These are phyloP conservation scores for Ceratina japonica DNA, from an alignment of 1,140 invertebrate genomes.

Conservation along the genomic window DNA sequence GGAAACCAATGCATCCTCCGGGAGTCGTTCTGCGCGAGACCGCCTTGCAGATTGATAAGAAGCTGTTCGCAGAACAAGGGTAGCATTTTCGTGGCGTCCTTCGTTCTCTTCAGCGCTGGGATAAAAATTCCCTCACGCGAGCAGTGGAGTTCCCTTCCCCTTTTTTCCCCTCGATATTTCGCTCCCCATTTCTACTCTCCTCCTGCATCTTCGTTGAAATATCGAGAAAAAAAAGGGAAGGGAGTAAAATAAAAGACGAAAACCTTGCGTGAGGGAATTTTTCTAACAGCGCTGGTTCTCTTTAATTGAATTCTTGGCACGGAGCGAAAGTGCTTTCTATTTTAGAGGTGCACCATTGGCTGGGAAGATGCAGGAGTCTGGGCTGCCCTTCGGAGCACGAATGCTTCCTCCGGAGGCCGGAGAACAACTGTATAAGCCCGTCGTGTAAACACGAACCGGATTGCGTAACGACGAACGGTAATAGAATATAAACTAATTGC, in stretches of 20 bases:
- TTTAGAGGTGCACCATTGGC: constrained; percentile 63
- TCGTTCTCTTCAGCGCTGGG: too few species aligned
- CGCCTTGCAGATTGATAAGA: constrained; percentile 70
- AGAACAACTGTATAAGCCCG: constrained; percentile 43
- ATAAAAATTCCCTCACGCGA: too few species aligned
- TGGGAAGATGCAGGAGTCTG: constrained; percentile 60
- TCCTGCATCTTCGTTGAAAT: too few species aligned
- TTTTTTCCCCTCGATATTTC: too few species aligned
- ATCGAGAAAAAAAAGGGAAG: too few species aligned
- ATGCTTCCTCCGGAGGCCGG: constrained; percentile 67
- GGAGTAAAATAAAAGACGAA: too few species aligned
- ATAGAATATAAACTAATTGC: not conserved
- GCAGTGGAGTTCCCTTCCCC: too few species aligned
- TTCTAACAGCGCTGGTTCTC: too few species aligned
- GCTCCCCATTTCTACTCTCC: too few species aligned
- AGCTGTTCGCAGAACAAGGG: constrained; percentile 64
- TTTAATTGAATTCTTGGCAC: not conserved
- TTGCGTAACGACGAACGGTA: constrained; percentile 52
- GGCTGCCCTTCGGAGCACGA: constrained; percentile 68
- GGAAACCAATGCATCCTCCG: constrained; percentile 67
- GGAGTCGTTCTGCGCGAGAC: constrained; percentile 61
- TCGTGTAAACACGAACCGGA: constrained; percentile 65
- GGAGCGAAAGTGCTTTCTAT: not conserved
- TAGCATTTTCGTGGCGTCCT: constrained; percentile 17
- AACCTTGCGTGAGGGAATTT: too few species aligned